Base-by-base conservation (phyloP, 2,888 invertebrate genomes). In the Drosophila setosimentum region DNA sequence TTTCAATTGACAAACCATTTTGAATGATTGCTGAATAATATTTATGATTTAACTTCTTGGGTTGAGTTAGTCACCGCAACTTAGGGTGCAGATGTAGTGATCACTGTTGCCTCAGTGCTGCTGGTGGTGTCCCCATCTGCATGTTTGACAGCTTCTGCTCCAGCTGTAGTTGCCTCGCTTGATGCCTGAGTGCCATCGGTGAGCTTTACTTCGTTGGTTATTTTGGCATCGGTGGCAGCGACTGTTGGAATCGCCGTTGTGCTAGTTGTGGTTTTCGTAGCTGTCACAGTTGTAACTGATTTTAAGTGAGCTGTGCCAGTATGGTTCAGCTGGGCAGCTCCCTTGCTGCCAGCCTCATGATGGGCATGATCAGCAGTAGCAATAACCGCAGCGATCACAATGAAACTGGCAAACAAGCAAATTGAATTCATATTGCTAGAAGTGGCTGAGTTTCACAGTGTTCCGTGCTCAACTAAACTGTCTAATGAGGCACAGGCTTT, bases 341-440 rank as follows among this genome's bases (percentile, higher is more conserved):
- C 81, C 30, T 86, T 82, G 16, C 48, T 45, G 48, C 11, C 30
- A 13, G 49, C 29, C 55, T 18, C 55, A 29, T 76, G 63, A 0
- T 48, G 51, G 59, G 60, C 50, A 18, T 76, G 76, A 32, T 75
- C 57, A 27, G 35, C 13, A 21, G 24, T 13, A 4, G 37, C 73
- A 48, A 65, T 16, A 11, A 54, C 60, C 10, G 51, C 50, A 11
- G 49, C 59, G 3, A 70, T 45, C 3, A 71, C 13, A 1, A 48
- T 63, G 10, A 64, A n/a, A 16, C 32, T 35, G 32, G 8, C 53
- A 27, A 64, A 35, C 50, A 66, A 6, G 57, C 49, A 42, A 16
- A 77, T 21, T 8, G 65, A 33, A 11, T 71, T 77, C 77, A 77
- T 77, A 2, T 71, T 77, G 55, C 13, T 35, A 4, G 2, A 40